A percentile compares a stretch with the other conserved stretches of the same genome.
phyloP scores from a whole-genome alignment of 2,113 vertebrate species.

The Spea multiplicata region DNA sequence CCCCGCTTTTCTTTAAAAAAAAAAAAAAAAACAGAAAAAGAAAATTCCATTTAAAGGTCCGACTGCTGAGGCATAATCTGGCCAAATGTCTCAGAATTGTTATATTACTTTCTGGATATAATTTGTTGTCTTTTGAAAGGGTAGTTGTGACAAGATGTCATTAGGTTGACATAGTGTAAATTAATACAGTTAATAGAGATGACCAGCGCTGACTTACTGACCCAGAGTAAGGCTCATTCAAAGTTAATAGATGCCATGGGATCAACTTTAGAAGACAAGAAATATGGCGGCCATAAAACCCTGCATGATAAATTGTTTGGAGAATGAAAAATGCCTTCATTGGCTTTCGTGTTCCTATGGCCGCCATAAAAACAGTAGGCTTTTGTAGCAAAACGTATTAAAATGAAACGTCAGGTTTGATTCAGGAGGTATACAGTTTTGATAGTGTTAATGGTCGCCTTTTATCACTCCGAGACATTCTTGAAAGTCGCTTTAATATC shows the following conservation, averaged over 20 bases:
- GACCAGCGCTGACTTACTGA: conserved; percentile 82
- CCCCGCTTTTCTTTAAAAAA: conserved; percentile 40
- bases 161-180: conserved; percentile 81
- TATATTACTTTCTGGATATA: conserved; percentile 70
- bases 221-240: conserved; percentile 78
- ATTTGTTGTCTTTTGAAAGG: conserved; percentile 68
- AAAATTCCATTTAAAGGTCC: conserved; percentile 9
- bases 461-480: conserved; percentile 66
- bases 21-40: neutral
- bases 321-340: conserved; percentile 75
- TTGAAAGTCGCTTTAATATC: conserved; percentile 68
- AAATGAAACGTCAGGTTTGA: conserved; percentile 66
- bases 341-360: conserved; percentile 66
- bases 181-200: conserved; percentile 73
- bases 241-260: conserved; percentile 85
- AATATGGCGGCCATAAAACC: conserved; percentile 80
- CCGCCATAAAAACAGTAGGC: conserved; percentile 64
- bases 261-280: conserved; percentile 72
- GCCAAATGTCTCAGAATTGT: conserved; percentile 65
- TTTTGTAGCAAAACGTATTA: conserved; percentile 65
- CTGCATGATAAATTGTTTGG: conserved; percentile 75
- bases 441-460: conserved; percentile 66
- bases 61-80: conserved; percentile 58
- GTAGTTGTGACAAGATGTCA: conserved; percentile 82
- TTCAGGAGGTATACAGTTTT: conserved; percentile 66